Percentiles rank a stretch among this genome's conserved stretches.
These are phyloP conservation scores for Hyposoter dolosus DNA, from an alignment of 2,888 invertebrate genomes.

Conservation along the genomic window DNA sequence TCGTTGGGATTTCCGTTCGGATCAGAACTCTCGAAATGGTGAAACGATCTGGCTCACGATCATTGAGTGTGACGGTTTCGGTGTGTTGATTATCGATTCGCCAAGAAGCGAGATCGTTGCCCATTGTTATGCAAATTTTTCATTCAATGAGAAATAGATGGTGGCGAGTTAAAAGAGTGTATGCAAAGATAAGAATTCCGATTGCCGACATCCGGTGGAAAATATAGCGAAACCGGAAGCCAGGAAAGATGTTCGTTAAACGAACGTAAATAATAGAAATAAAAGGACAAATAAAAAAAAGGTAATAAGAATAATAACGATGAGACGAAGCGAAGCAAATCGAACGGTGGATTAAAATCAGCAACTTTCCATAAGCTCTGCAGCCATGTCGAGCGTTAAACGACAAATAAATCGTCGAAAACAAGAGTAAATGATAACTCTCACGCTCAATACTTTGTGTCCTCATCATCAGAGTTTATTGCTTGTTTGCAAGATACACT, in stretches of 20 bases:
- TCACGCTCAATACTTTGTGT: slow-evolving; percentile 49
- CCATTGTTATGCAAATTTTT: slow-evolving; percentile 67
- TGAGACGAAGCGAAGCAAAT: slow-evolving; percentile 52
- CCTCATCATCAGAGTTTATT: slow-evolving; percentile 21
- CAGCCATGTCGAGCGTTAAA: slow-evolving; percentile 47
- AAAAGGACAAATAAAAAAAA: slow-evolving; percentile 17
- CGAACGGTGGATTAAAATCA: slow-evolving; percentile 53
- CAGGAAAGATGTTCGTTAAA: slow-evolving; percentile 29
- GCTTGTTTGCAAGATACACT: not conserved
- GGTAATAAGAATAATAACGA: slow-evolving; percentile 28
- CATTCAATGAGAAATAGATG: slow-evolving; percentile 27
- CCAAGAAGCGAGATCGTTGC: slow-evolving; percentile 55
- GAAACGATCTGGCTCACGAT: slow-evolving; percentile 48
- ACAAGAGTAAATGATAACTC: slow-evolving; percentile 61
- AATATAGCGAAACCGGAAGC: slow-evolving; percentile 61
- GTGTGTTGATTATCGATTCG: slow-evolving; percentile 65
- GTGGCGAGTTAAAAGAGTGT: not conserved
- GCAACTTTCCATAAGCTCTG: slow-evolving; percentile 56
- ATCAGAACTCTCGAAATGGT: slow-evolving; percentile 3
- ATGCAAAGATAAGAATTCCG: slow-evolving; percentile 18
- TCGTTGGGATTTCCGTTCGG: slow-evolving; percentile 3
- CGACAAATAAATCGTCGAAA: slow-evolving; percentile 65
- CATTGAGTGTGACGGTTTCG: slow-evolving; percentile 60
- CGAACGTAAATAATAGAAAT: slow-evolving; percentile 28
- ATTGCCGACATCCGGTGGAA: slow-evolving; percentile 51